phyloP scores from a whole-genome alignment of 2,113 vertebrate genomes.

The Tragelaphus strepsiceros region DNA sequence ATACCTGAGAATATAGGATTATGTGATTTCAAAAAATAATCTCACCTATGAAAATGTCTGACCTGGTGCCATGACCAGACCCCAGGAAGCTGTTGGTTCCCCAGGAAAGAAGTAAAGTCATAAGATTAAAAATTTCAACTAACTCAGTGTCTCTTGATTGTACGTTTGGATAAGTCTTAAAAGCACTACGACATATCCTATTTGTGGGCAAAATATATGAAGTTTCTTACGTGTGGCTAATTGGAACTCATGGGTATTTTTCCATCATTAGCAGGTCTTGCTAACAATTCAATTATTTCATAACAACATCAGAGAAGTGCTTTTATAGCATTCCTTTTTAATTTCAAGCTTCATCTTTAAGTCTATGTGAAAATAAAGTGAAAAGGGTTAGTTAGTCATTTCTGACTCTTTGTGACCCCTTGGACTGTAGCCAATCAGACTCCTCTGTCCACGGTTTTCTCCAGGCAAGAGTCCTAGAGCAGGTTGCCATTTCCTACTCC shows the following conservation, averaged over 20 bases:
- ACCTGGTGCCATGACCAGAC: background rate
- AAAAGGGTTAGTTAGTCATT: background rate
- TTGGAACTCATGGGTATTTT: background rate
- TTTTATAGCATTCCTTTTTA: background rate
- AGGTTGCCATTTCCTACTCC: background rate
- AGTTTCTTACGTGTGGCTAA: conserved; percentile 14
- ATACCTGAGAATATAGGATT: background rate
- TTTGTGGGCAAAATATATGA: background rate
- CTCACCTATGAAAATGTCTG: conserved; percentile 27
- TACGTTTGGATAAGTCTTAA: background rate
- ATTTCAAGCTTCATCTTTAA: background rate
- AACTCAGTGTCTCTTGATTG: background rate
- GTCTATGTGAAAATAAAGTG: background rate
- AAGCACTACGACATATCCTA: background rate
- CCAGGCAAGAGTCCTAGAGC: background rate
- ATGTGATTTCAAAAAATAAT: background rate
- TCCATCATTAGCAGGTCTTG: background rate
- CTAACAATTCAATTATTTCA: conserved; percentile 36
- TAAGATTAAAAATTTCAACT: background rate
- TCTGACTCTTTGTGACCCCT: background rate
- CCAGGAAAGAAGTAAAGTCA: background rate
- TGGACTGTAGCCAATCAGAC: background rate
- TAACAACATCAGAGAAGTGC: background rate
- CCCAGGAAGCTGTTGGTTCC: background rate
- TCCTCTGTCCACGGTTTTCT: background rate